Base-by-base conservation (phyloP, 2,797 vertebrate genomes). In the Tragelaphus eurycerus region DNA sequence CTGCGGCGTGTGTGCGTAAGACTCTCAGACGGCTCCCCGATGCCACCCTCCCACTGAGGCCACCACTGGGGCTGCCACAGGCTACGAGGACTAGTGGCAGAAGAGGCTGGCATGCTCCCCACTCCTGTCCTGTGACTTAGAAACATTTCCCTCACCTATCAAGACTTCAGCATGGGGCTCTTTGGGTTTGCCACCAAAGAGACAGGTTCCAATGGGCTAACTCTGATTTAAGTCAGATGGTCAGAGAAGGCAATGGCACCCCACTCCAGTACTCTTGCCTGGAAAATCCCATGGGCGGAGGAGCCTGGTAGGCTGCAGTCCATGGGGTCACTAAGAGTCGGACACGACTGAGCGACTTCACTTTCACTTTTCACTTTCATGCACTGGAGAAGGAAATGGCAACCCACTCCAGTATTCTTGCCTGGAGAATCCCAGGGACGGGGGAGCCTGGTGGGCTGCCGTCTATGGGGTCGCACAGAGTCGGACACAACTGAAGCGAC, bases 171-270 rank as follows among this genome's bases (percentile, higher is more conserved):
- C 34, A 82, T 4, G 55, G 16, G 34, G 74, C 7, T 19, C 52
- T 91, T 38, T 67, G 27, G 74, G 93, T 60, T 31, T 88, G 38
- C 62, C 79, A 89, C 23, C 62, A 60, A 52, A 25, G 4, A 38
- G 29, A 25, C 3, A 71, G 3, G 11, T 85, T 96, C 84, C 64
- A 50, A 55, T 86, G 46, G 31, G 19, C 79, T 84, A 52, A 74
- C 43, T 55, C 92, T 78, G 78, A 81, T 6, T 71, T 55, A 88
- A 86, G 71, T 71, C 78, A 83, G 94, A 76, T 23, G 84, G 23
- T 34, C 1, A 1, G 59, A 15, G 59, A 62, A 62, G 59, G 29
- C 0, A 0, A 15, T 31, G 59, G 59, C 59, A 15, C 59, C 29
- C 27, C 3, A 62, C 59, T 31, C 59, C 6, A 31, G 59, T 62